phyloP scores from a whole-genome alignment of 1,140 invertebrate genomes.

The Tetranychus cinnabarinus region DNA sequence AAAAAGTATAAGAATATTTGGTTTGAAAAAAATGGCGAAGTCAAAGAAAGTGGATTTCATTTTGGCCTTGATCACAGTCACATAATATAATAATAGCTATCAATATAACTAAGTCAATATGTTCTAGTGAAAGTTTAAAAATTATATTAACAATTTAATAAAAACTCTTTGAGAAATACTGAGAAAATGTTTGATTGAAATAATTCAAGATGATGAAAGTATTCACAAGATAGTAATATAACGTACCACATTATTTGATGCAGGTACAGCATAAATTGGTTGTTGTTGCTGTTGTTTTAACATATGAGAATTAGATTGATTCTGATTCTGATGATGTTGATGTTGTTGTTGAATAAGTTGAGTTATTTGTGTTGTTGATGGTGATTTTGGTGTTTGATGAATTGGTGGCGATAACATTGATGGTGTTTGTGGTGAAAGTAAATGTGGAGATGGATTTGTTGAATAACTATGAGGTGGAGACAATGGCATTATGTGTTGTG shows the following conservation, averaged over 20 bases:
- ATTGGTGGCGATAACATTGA: not conserved
- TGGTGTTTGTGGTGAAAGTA: not conserved
- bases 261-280: not conserved
- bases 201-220: no score
- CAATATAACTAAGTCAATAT: not conserved
- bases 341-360: not conserved
- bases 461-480: not conserved
- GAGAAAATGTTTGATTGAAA: no score
- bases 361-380: not conserved
- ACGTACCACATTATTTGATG: no score
- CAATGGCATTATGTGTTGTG: not conserved
- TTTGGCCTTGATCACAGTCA: not conserved
- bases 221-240: no score
- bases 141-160: not conserved
- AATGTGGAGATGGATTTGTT: not conserved
- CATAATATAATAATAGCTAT: no score
- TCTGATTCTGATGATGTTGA: not conserved
- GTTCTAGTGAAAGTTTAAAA: not conserved
- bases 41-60: not conserved
- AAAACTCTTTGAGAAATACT: not conserved
- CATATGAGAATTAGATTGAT: not conserved
- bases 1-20: not conserved
- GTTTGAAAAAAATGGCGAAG: not conserved
- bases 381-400: not conserved
- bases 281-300: not conserved